Conservation (phyloP, 2,888 invertebrate species). For the Conus canariensis region DNA sequence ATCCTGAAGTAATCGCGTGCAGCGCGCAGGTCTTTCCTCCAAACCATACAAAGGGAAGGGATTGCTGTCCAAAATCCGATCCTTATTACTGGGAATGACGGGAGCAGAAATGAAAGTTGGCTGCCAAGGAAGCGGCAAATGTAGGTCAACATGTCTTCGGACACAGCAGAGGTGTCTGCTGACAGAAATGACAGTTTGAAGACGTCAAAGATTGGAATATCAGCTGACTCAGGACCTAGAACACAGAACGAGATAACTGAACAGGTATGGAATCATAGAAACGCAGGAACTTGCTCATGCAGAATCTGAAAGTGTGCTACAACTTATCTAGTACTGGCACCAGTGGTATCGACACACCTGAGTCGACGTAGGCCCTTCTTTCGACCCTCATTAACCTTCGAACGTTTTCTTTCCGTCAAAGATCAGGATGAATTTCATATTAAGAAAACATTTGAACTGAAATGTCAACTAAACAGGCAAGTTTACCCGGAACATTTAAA, state of each 20-base stretch:
- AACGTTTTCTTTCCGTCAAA: too few species aligned
- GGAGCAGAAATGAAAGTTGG: constrained; percentile 40
- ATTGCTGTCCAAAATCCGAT: constrained; percentile 1
- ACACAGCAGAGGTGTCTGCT: background rate
- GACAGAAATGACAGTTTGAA: background rate
- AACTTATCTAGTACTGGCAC: too few species aligned
- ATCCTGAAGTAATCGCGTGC: too few species aligned
- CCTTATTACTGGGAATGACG: constrained; percentile 25
- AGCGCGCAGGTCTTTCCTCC: too few species aligned
- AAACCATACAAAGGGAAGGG: too few species aligned
- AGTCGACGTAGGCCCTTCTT: too few species aligned
- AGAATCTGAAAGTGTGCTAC: background rate
- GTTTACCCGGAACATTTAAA: too few species aligned
- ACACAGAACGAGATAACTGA: background rate
- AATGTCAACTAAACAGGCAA: too few species aligned
- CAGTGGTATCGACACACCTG: too few species aligned
- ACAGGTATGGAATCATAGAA: background rate
- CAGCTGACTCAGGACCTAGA: background rate
- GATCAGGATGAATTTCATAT: too few species aligned
- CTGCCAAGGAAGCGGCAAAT: constrained; percentile 40
- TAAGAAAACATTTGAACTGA: too few species aligned
- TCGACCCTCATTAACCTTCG: too few species aligned
- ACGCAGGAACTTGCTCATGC: background rate
- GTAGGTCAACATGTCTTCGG: constrained; percentile 9
- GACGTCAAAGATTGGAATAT: background rate